Conservation (phyloP, 2,113 vertebrate genomes). For the Penelope pileata region DNA sequence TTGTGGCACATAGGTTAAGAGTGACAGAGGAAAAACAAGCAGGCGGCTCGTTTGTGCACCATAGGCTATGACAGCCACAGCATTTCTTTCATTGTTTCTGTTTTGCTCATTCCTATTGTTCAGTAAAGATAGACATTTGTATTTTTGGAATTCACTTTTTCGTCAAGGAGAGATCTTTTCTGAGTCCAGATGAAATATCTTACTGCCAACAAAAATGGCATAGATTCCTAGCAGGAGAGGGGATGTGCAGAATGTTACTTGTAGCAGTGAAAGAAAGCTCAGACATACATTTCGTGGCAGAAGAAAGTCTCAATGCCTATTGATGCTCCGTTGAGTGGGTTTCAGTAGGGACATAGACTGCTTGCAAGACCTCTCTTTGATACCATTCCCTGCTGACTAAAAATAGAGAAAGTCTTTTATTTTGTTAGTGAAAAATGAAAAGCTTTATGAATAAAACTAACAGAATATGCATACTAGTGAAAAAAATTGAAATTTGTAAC, state of each 20-base stretch:
- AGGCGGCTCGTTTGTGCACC: background rate
- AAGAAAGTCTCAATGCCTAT: fast-evolving
- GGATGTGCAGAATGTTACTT: background rate
- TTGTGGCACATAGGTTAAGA: background rate
- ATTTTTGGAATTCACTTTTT: background rate
- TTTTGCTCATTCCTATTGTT: constrained; percentile 1
- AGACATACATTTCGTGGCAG: background rate
- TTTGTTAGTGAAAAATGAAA: background rate
- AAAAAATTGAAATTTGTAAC: background rate
- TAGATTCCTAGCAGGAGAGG: background rate
- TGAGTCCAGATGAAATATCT: background rate
- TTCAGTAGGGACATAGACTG: background rate
- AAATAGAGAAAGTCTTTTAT: background rate
- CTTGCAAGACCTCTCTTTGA: background rate
- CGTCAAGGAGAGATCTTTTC: background rate
- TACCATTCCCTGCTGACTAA: background rate
- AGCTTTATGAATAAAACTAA: background rate
- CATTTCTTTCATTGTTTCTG: background rate
- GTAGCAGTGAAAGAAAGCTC: background rate
- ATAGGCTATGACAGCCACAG: background rate
- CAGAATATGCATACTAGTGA: background rate
- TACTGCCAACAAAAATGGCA: background rate
- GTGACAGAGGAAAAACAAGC: background rate
- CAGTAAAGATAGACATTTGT: background rate
- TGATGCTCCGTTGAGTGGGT: background rate